Evolutionary conservation across 2,113 vertebrate species (phyloP), one percentile per base, ranked within the genome.

Genomic region (Daphoenositta chrysoptera): DNA sequence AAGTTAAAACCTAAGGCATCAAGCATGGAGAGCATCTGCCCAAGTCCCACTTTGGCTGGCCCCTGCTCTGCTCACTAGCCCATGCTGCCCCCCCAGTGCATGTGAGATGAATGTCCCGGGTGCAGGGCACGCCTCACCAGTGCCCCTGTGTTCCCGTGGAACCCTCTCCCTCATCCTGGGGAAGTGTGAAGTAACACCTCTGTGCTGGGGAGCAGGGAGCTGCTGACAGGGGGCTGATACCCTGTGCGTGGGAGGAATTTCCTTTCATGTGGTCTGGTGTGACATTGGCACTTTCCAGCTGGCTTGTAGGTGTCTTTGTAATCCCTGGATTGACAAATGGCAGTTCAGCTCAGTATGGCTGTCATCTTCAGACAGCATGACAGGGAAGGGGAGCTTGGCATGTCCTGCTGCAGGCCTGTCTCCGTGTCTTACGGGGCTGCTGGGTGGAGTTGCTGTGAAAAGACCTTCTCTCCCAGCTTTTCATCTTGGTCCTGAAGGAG

Each of bases 291-390:
- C 47, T 89, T 88, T 26, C 69, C 75, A 94, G 63, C 83, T 71
- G 82, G 37, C 72, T 75, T 40, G 39, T 83, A 86, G 27, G 80
- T 91, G 81, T 87, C 39, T 72, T 89, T 95, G 82, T 61, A 27
- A 91, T 87, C 83, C 44, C 73, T 83, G 90, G 73, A 68, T 83
- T 51, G 72, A 9, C 19, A 78, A 79, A 42, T 61, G 53, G 53
- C 68, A 13, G 7, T 13, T 63, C 54, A 76, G 56, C 63, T 47
- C 65, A 54, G 27, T 21, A 3, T 40, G 86, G 70, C 39, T 91
- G 35, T 77, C n/a, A 45, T 63, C 83, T 64, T 40, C 60, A n/a
- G 78, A 31, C 11, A 83, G 54, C 11, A 4, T 28, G 73, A 44
- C 64, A 54, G 64, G 23, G n/a, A 54, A 33, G 4, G 31, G 51